A percentile compares a stretch with the other conserved stretches of the same genome.
These are phyloP conservation scores for Rhingia rostrata DNA, from an alignment of 2,888 invertebrate species.

Conservation along the genomic window DNA sequence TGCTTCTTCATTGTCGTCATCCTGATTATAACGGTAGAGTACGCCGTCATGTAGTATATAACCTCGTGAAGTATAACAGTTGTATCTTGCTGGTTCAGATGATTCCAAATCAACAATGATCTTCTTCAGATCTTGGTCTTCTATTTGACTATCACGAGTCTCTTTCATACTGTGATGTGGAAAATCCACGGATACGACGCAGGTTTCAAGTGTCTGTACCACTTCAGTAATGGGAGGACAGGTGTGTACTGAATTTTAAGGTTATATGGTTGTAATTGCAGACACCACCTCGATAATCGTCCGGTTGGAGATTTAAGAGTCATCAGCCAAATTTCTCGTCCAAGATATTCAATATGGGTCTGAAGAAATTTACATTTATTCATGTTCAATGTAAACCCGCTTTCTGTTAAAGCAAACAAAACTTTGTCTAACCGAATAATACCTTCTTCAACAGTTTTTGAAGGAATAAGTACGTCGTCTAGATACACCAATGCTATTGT, in stretches of 20 bases:
- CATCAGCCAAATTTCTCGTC: constrained; percentile 77
- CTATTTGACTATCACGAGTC: constrained; percentile 48
- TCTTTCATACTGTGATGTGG: constrained; percentile 11
- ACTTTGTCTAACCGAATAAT: too few relatives aligned
- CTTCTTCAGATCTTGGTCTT: constrained; percentile 61
- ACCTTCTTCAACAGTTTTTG: too few relatives aligned
- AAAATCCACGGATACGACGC: constrained; percentile 3
- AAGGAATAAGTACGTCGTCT: too few relatives aligned
- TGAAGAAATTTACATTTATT: too few relatives aligned
- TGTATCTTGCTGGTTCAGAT: not conserved
- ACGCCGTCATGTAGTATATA: constrained; percentile 20
- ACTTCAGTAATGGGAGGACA: constrained; percentile 32
- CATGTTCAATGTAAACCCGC: too few relatives aligned
- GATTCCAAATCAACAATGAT: constrained; percentile 1
- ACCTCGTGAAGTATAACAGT: constrained; percentile 18
- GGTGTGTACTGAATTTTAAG: constrained; percentile 80
- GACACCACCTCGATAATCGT: constrained; percentile 82
- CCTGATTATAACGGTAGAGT: constrained; percentile 17
- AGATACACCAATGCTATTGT: too few relatives aligned
- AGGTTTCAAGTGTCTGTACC: not conserved
- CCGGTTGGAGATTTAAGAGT: constrained; percentile 81
- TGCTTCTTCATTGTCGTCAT: not conserved
- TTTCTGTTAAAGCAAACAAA: too few relatives aligned
- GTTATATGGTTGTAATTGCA: constrained; percentile 80
- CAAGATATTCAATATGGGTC: not conserved